Evolutionary conservation across 2,113 vertebrate species (phyloP).

Genomic region (Neotoma lepida): DNA sequence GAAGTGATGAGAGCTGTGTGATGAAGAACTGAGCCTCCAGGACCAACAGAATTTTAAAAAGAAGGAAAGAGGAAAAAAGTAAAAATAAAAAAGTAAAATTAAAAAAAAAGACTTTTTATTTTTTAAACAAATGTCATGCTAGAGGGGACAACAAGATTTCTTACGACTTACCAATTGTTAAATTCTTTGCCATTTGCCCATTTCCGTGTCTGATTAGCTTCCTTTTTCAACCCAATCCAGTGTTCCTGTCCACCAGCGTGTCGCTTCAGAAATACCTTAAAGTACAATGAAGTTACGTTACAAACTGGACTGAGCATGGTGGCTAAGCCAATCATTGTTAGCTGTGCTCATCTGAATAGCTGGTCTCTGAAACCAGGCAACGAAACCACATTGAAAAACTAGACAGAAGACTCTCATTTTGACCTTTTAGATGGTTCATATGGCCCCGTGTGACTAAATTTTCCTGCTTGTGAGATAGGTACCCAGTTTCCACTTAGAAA

Average conservation of each 20-base stretch:
- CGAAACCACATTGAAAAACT: not conserved
- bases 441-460: not conserved
- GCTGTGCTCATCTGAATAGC: not conserved
- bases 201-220: conserved; percentile 51
- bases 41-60: not conserved
- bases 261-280: conserved; percentile 73
- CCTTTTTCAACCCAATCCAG: conserved; percentile 72
- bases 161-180: conserved; percentile 59
- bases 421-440: not conserved
- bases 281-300: conserved; percentile 7
- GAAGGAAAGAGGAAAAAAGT: not conserved
- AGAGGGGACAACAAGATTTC: not conserved
- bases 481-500: not conserved
- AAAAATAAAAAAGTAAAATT: not conserved
- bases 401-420: not conserved
- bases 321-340: not conserved
- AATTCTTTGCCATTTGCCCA: conserved; percentile 60
- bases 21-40: not conserved
- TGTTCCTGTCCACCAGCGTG: not conserved
- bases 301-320: not conserved
- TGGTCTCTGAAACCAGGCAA: not conserved
- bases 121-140: not conserved
- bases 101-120: not conserved
- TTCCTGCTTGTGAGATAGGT: not conserved
- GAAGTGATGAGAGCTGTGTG: not conserved